phyloP scores from a whole-genome alignment of 2,797 vertebrate species.

The Ispidina picta region DNA sequence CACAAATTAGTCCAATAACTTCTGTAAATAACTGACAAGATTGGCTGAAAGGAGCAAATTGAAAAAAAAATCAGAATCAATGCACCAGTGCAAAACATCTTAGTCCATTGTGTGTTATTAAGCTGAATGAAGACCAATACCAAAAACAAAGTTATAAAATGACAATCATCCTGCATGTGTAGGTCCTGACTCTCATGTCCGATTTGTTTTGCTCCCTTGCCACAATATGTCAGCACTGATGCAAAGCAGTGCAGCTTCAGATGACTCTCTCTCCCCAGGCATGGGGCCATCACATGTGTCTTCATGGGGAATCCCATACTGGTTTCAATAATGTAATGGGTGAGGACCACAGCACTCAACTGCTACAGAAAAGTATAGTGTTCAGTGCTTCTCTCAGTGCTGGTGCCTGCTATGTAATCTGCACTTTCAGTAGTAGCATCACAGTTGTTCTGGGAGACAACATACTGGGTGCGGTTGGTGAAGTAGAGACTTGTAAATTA shows the following conservation, averaged over 20 bases:
- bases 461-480: fast-evolving
- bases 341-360: not conserved
- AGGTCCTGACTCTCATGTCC: not conserved
- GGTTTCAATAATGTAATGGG: not conserved
- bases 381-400: not conserved
- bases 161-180: not conserved
- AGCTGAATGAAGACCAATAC: not conserved
- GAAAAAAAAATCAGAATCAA: not conserved
- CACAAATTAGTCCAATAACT: not conserved
- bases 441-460: not conserved
- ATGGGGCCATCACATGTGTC: fast-evolving
- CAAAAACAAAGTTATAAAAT: not conserved
- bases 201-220: not conserved
- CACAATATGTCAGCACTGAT: not conserved
- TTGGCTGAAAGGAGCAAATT: not conserved
- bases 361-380: not conserved
- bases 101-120: not conserved
- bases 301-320: not conserved
- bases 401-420: not conserved
- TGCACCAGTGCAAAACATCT: not conserved
- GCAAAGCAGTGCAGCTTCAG: not conserved
- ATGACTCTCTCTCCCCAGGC: not conserved
- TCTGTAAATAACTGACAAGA: not conserved
- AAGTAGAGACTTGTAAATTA: not conserved
- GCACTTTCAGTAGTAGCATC: not conserved